Percentiles rank a stretch among this genome's conserved stretches.
Evolutionary conservation across 2,113 vertebrate species (phyloP).

Genomic region (Zingel zingel): DNA sequence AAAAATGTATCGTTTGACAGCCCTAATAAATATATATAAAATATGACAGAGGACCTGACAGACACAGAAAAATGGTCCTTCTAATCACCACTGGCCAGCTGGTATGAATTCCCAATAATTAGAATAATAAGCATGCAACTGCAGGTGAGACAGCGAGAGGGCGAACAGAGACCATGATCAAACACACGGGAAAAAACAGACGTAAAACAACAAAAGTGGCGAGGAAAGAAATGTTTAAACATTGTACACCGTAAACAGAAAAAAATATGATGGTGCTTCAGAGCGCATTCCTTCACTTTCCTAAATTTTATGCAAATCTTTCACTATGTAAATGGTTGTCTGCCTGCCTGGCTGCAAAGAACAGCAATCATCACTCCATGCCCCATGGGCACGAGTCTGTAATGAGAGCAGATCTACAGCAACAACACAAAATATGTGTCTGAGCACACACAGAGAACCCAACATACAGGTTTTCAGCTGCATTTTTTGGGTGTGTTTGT

Average conservation of each 20-base stretch:
- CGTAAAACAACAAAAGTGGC: neutral
- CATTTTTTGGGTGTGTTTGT: constrained; percentile 35
- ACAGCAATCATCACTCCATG: constrained; percentile 68
- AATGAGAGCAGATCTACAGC: constrained; percentile 76
- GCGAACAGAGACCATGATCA: neutral
- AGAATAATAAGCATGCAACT: neutral
- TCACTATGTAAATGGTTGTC: constrained; percentile 58
- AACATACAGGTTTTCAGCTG: constrained; percentile 32
- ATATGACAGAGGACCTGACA: neutral
- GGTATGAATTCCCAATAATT: neutral
- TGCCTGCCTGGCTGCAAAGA: constrained; percentile 55
- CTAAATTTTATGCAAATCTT: constrained; percentile 65
- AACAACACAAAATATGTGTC: constrained; percentile 61
- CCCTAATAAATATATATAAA: too few relatives aligned
- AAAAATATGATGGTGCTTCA: constrained; percentile 1
- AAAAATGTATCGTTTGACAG: too few relatives aligned
- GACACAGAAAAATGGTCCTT: too few relatives aligned
- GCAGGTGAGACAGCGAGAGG: neutral
- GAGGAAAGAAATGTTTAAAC: neutral
- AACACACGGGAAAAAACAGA: neutral
- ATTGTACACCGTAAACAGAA: neutral
- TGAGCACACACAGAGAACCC: constrained; percentile 39
- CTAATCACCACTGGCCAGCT: neutral
- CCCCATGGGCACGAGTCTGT: constrained; percentile 68
- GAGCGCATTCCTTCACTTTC: constrained; percentile 44